These are phyloP conservation scores for Spodoptera litura DNA, from an alignment of 1,140 invertebrate species.

Conservation along the genomic window DNA sequence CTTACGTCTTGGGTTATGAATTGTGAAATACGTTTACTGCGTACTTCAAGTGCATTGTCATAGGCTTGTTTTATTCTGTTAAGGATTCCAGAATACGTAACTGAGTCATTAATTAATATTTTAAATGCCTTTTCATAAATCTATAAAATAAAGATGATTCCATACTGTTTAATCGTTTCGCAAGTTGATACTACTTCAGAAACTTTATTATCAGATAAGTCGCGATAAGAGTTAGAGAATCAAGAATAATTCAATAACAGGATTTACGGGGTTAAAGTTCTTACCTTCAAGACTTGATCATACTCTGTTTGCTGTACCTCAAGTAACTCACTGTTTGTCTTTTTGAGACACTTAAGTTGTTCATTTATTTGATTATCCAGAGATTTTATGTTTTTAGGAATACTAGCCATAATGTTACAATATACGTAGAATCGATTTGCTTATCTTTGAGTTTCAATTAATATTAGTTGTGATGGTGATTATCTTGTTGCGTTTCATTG, in stretches of 20 bases:
- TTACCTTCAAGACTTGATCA: slow-evolving; percentile 74
- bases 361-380: slow-evolving; percentile 65
- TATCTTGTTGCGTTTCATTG: slow-evolving; percentile 34
- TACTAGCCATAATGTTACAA: not conserved
- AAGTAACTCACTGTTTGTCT: slow-evolving; percentile 65
- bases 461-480: slow-evolving; percentile 52
- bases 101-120: slow-evolving; percentile 65
- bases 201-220: not conserved
- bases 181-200: too few relatives aligned
- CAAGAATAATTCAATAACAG: not conserved
- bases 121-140: slow-evolving; percentile 76
- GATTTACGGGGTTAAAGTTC: not conserved
- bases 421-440: not conserved
- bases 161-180: not conserved
- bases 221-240: not conserved
- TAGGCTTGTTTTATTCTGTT: slow-evolving; percentile 76
- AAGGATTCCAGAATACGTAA: slow-evolving; percentile 73
- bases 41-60: slow-evolving; percentile 72
- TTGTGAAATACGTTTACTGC: slow-evolving; percentile 75
- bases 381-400: slow-evolving; percentile 73
- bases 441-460: slow-evolving; percentile 37
- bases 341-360: slow-evolving; percentile 70
- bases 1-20: slow-evolving; percentile 78
- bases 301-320: slow-evolving; percentile 68
- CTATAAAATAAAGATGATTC: slow-evolving; percentile 59